Conservation (phyloP, 2,113 vertebrate species). For the Anhinga rufa region DNA sequence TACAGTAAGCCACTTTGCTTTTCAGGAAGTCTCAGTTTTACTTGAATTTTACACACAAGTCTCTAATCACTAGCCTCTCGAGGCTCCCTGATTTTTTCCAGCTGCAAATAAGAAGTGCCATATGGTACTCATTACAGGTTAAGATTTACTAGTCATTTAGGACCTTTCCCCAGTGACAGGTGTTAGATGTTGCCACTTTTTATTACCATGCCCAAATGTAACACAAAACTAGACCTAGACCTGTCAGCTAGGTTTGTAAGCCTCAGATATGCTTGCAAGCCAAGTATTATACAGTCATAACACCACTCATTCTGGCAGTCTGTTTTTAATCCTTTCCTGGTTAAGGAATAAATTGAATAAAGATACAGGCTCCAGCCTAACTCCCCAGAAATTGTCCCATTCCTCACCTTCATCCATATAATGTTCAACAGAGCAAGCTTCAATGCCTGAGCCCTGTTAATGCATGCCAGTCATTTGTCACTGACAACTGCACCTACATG, state of each 20-base stretch:
- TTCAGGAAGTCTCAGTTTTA: conserved; percentile 53
- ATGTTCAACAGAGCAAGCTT: background rate
- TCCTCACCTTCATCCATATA: background rate
- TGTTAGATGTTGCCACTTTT: conserved; percentile 40
- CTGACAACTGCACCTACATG: background rate
- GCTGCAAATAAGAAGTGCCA: conserved; percentile 54
- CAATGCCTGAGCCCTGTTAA: background rate
- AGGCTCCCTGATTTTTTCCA: conserved; percentile 66
- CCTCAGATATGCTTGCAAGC: background rate
- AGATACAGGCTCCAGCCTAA: background rate
- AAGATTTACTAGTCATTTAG: conserved; percentile 48
- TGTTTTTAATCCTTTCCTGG: background rate
- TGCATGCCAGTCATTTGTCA: background rate
- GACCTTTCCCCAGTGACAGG: conserved; percentile 29
- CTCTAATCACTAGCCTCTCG: conserved; percentile 52
- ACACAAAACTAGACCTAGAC: background rate
- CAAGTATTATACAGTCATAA: background rate
- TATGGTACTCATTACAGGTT: conserved; percentile 55
- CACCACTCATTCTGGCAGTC: background rate
- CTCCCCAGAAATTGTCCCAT: background rate
- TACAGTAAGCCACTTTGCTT: background rate
- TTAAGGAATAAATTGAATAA: background rate
- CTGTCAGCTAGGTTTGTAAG: background rate
- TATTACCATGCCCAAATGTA: conserved; percentile 32
- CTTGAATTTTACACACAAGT: conserved; percentile 42